Base-by-base conservation (phyloP, 2,888 invertebrate species). In the Euplagia quadripunctaria region DNA sequence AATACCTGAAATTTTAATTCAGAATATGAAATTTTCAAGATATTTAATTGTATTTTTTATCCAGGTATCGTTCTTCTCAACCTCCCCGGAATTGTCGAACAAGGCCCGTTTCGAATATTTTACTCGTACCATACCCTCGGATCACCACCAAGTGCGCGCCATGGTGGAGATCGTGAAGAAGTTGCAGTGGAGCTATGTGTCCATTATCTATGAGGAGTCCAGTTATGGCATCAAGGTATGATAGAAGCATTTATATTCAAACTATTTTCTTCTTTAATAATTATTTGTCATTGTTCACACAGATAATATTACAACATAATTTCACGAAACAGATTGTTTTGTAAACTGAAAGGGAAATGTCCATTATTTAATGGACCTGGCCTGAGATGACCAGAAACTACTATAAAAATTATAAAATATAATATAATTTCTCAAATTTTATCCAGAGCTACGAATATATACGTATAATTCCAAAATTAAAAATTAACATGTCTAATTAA, bases 31-130 rank as follows among this genome's bases (percentile, higher is more conserved):
- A 31, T 31, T 31, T 14, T 42, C 69, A 75, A 58, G 71, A 73
- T 17, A 4, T 6, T n/a, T 5, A 71, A 9, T 61, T 31, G 5
- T 64, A 17, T 3, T 11, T 31, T 20, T 66, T 68, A 20, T 43
- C 0, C 96, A 99, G 99, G 98, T 99, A 20, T 99, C 99, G 0
- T 99, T 98, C 94, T 99, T 99, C 95, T 99, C 99, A 0, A 99
- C 99, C 0, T 99, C 98, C 82, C 98, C 99, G 0, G 99, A 99
- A 92, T 95, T 99, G 80, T 99, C 98, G 81, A 99, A 99, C 96
- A 98, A 99, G 89, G 98, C 99, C 83, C 97, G 99, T 6, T 99
- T 99, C 92, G 99, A 99, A 89, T 99, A 98, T 93, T 99, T 99
- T 94, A 98, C 98, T 4, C 96, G 99, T 65, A 99, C 99, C 8